Conservation (phyloP, 2,888 invertebrate species). For the Malacosoma neustria region DNA sequence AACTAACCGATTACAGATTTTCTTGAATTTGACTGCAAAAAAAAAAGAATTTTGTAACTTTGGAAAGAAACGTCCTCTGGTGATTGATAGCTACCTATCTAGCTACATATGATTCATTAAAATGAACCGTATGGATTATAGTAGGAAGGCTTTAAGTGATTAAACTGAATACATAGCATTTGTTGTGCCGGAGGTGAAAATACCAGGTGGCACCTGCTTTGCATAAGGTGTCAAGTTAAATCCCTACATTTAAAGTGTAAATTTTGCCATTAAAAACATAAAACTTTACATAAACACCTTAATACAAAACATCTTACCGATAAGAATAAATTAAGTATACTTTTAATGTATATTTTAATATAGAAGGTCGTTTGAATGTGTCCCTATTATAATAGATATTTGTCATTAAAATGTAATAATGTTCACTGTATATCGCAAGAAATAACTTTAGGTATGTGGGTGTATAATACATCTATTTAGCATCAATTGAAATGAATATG, state of each 20-base stretch:
- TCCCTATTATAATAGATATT: constrained; percentile 25
- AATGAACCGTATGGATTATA: too few species aligned
- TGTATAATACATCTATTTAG: not conserved
- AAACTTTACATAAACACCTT: constrained; percentile 52
- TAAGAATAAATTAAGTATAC: constrained; percentile 46
- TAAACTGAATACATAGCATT: not conserved
- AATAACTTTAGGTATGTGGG: not conserved
- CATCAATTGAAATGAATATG: not conserved
- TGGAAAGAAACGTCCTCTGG: too few species aligned
- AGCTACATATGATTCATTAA: too few species aligned
- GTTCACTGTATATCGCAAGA: not conserved
- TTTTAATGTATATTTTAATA: constrained; percentile 23
- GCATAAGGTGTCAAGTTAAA: constrained; percentile 70
- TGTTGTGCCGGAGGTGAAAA: constrained; percentile 25
- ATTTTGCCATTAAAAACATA: constrained; percentile 67
- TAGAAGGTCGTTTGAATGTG: constrained; percentile 46
- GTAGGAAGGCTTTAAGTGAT: too few species aligned
- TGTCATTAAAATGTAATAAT: not conserved
- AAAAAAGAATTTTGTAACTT: too few species aligned
- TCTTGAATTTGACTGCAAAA: too few species aligned
- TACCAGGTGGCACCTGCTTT: constrained; percentile 74
- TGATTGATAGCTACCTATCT: too few species aligned
- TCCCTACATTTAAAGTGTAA: constrained; percentile 63
- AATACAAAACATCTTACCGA: constrained; percentile 42
- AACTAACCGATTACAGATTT: too few species aligned